Percentiles rank a stretch among this genome's conserved stretches.
Evolutionary conservation across 2,113 vertebrate species (phyloP).

Genomic region (Micromys minutus): DNA sequence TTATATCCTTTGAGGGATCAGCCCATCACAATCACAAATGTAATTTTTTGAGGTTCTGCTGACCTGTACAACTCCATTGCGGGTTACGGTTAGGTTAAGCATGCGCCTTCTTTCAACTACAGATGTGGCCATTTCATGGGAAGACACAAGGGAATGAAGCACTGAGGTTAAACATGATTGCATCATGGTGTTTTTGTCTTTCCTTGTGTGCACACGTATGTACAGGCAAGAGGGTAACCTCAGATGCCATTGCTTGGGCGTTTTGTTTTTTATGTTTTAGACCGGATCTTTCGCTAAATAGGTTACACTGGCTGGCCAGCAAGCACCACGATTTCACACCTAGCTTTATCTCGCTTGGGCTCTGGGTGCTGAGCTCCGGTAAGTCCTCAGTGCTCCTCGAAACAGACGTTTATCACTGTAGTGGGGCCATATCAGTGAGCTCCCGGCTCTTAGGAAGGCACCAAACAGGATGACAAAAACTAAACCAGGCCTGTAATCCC

Average conservation of each 20-base stretch:
- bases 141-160: background rate
- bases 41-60: constrained; percentile 43
- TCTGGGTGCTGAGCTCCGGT: background rate
- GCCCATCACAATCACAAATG: background rate
- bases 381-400: constrained; percentile 10
- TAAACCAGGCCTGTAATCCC: background rate
- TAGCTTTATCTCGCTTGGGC: background rate
- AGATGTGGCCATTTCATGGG: background rate
- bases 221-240: background rate
- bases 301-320: background rate
- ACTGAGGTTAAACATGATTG: background rate
- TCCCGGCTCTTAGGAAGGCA: background rate
- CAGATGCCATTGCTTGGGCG: background rate
- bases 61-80: background rate
- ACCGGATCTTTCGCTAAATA: background rate
- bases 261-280: background rate
- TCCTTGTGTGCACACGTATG: background rate
- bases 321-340: background rate
- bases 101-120: background rate
- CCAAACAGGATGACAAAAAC: constrained; percentile 9
- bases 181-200: background rate
- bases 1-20: constrained; percentile 2
- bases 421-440: background rate
- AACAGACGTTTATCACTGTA: background rate
- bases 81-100: background rate